Evolutionary conservation across 2,888 invertebrate species (phyloP).

Genomic region (Theretra japonica): DNA sequence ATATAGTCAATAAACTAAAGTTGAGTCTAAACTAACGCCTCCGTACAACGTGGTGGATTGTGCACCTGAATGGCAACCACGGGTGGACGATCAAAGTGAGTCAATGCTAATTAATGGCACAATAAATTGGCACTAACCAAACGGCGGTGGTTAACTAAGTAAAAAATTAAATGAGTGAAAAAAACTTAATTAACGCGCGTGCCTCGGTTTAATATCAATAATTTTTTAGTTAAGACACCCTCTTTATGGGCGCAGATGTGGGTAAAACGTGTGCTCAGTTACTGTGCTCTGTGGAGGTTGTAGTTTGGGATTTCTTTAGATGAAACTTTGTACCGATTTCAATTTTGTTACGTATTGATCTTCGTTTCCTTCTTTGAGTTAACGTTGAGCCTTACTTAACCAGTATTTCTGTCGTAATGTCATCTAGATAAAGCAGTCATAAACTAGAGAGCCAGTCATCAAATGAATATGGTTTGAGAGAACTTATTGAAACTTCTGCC

Average conservation of each 20-base stretch:
- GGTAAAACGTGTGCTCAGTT: slow-evolving; percentile 41
- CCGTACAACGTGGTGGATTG: neutral
- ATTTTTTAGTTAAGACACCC: slow-evolving; percentile 81
- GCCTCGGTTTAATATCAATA: slow-evolving; percentile 79
- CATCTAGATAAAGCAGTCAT: too few relatives aligned
- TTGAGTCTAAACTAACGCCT: slow-evolving; percentile 9
- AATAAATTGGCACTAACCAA: slow-evolving; percentile 74
- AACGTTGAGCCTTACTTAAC: too few relatives aligned
- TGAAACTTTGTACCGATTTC: too few relatives aligned
- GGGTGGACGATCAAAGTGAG: slow-evolving; percentile 67
- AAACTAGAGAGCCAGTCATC: too few relatives aligned
- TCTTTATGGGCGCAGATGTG: slow-evolving; percentile 51
- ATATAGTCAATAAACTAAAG: neutral
- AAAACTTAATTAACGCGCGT: slow-evolving; percentile 78
- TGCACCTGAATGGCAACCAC: slow-evolving; percentile 13
- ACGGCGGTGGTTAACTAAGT: slow-evolving; percentile 66
- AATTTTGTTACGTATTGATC: too few relatives aligned
- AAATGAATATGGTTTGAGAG: too few relatives aligned
- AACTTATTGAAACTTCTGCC: too few relatives aligned
- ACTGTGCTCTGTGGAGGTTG: slow-evolving; percentile 39
- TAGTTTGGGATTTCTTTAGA: neutral
- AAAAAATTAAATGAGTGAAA: slow-evolving; percentile 80
- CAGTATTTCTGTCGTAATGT: too few relatives aligned
- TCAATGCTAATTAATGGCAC: slow-evolving; percentile 75
- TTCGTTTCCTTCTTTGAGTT: too few relatives aligned